phyloP scores from a whole-genome alignment of 2,797 vertebrate genomes.

The Chloroceryle inda region DNA sequence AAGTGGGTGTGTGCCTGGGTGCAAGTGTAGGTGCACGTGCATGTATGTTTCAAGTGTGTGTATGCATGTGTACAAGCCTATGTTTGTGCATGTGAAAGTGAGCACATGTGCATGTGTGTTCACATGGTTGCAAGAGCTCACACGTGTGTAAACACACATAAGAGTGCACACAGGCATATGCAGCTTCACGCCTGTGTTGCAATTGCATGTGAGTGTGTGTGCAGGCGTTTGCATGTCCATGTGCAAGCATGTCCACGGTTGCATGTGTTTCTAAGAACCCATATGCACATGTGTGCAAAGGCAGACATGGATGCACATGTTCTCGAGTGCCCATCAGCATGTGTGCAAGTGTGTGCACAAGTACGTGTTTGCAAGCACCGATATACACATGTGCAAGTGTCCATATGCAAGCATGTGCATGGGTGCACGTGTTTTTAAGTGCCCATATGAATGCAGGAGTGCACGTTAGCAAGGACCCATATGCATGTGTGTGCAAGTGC shows the following conservation, averaged over 20 bases:
- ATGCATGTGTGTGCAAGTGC: too few relatives aligned
- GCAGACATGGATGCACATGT: accelerated
- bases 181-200: too few relatives aligned
- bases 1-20: accelerated
- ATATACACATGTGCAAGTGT: not conserved
- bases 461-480: too few relatives aligned
- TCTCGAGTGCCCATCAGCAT: accelerated
- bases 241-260: too few relatives aligned
- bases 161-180: not conserved
- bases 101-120: accelerated
- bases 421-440: not conserved
- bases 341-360: too few relatives aligned
- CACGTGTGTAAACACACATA: not conserved
- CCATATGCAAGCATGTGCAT: accelerated
- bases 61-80: too few relatives aligned
- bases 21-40: accelerated
- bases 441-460: not conserved
- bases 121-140: not conserved
- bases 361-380: too few relatives aligned
- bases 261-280: too few relatives aligned
- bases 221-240: too few relatives aligned
- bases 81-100: not conserved
- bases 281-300: accelerated
- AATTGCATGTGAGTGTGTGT: too few relatives aligned
- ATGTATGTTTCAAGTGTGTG: not conserved